phyloP scores from a whole-genome alignment of 2,113 vertebrate species.

The Corvus hawaiiensis region DNA sequence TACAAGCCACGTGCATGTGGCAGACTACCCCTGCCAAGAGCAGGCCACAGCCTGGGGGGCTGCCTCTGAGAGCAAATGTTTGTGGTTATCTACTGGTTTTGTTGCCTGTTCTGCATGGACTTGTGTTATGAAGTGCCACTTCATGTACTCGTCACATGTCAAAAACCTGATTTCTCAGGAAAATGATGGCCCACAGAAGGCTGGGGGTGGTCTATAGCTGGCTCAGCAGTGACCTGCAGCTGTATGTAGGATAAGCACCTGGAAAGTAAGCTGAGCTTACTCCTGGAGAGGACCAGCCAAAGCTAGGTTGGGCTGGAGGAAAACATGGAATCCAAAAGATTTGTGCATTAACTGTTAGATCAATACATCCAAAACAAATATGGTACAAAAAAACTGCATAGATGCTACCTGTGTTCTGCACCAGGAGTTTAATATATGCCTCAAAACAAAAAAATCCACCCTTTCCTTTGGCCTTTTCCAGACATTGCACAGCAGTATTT shows the following conservation, averaged over 20 bases:
- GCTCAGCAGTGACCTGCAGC: background rate
- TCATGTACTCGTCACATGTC: background rate
- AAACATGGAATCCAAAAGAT: background rate
- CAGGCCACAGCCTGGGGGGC: background rate
- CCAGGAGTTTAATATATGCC: background rate
- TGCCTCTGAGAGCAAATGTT: background rate
- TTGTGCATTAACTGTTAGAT: background rate
- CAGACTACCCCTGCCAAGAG: background rate
- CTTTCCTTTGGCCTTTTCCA: background rate
- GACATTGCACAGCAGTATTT: background rate
- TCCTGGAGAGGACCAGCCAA: background rate
- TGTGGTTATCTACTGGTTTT: background rate
- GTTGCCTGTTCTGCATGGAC: background rate
- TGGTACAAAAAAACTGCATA: background rate
- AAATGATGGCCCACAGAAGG: background rate
- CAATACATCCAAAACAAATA: background rate
- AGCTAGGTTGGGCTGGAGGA: background rate
- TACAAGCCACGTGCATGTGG: background rate
- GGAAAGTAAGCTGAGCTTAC: background rate
- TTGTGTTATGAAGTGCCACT: background rate
- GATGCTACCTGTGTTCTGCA: background rate
- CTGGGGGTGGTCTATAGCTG: background rate
- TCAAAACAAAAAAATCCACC: background rate
- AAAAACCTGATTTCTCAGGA: background rate
- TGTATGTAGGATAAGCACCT: background rate